phyloP scores from a whole-genome alignment of 2,797 vertebrate genomes.

The Champsocephalus esox region DNA sequence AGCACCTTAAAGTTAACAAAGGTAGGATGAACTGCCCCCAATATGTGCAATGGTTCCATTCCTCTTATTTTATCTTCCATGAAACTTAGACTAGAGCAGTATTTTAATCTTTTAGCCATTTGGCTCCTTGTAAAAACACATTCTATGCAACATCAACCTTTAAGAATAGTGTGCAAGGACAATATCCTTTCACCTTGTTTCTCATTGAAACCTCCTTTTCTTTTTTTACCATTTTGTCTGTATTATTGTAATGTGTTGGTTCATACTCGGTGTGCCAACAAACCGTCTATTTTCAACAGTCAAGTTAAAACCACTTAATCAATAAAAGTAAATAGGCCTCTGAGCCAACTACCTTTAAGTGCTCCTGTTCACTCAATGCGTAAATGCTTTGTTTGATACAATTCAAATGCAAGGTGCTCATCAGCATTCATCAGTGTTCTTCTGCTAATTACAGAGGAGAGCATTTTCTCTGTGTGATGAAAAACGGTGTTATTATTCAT shows the following conservation, averaged over 20 bases:
- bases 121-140: no score
- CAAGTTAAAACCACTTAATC: conserved; percentile 21
- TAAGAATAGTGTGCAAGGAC: neutral
- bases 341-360: conserved; percentile 4
- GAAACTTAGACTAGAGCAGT: neutral
- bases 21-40: neutral
- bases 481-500: conserved; percentile 13
- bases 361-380: conserved; percentile 9
- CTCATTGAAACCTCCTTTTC: conserved; percentile 7
- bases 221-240: neutral
- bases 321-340: conserved; percentile 30
- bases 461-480: conserved; percentile 27
- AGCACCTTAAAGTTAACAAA: neutral
- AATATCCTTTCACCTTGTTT: neutral
- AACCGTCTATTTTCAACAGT: neutral
- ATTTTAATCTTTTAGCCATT: neutral
- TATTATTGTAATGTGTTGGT: neutral
- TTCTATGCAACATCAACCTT: neutral
- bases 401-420: conserved; percentile 29
- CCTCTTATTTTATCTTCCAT: neutral
- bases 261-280: conserved; percentile 2
- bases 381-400: conserved; percentile 8
- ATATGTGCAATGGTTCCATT: neutral
- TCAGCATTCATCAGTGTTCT: conserved; percentile 34
- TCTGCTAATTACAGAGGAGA: conserved; percentile 30